Percentiles rank a stretch among this genome's conserved stretches.
phyloP scores from a whole-genome alignment of 2,113 vertebrate genomes.

The Pheucticus melanocephalus region DNA sequence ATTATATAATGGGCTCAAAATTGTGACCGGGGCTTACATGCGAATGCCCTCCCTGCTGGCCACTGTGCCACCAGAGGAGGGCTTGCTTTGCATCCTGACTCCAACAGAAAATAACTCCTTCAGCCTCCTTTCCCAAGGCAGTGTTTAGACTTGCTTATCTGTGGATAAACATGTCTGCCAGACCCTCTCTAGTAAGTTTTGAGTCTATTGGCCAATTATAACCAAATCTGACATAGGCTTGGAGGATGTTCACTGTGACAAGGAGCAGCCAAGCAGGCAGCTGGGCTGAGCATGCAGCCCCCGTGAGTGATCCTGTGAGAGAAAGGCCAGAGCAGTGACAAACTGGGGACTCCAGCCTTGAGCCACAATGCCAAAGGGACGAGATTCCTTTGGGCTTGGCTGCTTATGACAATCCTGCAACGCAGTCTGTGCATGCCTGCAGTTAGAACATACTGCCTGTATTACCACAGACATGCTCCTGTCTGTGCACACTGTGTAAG shows the following conservation, averaged over 20 bases:
- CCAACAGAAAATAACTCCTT: background rate
- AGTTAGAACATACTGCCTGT: background rate
- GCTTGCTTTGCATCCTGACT: background rate
- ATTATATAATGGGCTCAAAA: background rate
- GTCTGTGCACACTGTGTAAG: accelerated
- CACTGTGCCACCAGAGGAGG: background rate
- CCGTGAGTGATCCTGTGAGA: accelerated
- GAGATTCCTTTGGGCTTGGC: background rate
- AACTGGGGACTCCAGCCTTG: background rate
- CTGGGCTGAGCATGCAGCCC: background rate
- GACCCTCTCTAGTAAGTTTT: background rate
- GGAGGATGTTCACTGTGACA: background rate
- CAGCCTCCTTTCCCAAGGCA: slow-evolving; percentile 10
- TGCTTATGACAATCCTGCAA: background rate
- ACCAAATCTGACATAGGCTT: background rate
- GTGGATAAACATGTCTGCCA: background rate
- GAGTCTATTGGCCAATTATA: slow-evolving; percentile 26
- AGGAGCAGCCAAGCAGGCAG: background rate
- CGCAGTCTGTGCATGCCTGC: accelerated
- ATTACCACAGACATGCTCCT: accelerated
- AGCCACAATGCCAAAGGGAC: accelerated
- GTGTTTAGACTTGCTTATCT: slow-evolving; percentile 42
- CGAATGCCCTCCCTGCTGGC: background rate
- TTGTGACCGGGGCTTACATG: background rate
- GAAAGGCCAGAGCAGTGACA: background rate